Base-by-base conservation (phyloP, 2,888 invertebrate genomes). In the Melinaea marsaeus region DNA sequence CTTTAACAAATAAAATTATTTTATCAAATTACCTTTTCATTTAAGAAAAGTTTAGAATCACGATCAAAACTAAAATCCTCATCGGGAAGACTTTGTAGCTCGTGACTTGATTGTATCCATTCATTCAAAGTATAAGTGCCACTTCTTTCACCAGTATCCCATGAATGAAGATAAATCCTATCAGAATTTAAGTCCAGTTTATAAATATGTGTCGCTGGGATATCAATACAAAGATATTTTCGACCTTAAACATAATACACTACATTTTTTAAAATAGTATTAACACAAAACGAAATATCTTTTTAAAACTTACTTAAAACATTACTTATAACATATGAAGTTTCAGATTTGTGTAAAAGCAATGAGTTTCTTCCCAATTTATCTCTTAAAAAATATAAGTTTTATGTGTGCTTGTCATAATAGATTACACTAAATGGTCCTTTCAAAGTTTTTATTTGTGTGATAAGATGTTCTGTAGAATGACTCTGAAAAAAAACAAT, bases 401-500 rank as follows among this genome's bases (percentile, higher is more conserved):
- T 79, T 54, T 92, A 84, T 0, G 79, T 83, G 4, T 70, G 58
- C 76, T 92, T 93, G 75, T 95, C 92, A 79, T 93, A 95, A 79
- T 94, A 96, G 70, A 98, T 92, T 65, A 98, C 92, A 63, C 96
- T 94, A 85, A 95, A 98, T 37, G 98, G 98, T 2, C 98, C 98
- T 70, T 94, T 92, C 2, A 97, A 81, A 45, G 75, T 75, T 65
- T 88, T 86, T 56, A 97, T 79, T 55, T 91, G 80, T n/a, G 79
- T 72, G 22, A 92, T 66, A 48, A 92, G 75, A 55, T 88, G 70
- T 11, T 82, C 76, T 54, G 73, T 71, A 33, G 69, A 62, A 56
- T 61, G 59, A 51, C 57, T 69, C 85, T 79, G 69, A 55, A 69
- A 47, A 9, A 81, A 9, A 9, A 32, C 5, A 32, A 48, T 32